Percentiles rank a stretch among this genome's conserved stretches.
Evolutionary conservation across 2,888 invertebrate species (phyloP).

Genomic region (Saturnia pavonia): DNA sequence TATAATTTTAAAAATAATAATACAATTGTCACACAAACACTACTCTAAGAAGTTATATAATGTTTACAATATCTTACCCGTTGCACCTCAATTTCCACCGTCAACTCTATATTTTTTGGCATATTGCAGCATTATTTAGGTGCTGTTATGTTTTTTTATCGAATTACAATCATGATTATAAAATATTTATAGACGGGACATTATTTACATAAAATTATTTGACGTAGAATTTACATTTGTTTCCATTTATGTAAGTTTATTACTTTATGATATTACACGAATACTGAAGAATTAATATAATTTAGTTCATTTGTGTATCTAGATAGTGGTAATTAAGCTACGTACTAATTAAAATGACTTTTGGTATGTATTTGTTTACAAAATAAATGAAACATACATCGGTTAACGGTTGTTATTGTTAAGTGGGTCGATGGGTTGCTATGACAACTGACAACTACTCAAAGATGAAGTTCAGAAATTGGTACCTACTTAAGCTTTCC

Average conservation of each 20-base stretch:
- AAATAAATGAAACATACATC: not conserved
- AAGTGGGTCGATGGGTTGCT: not conserved
- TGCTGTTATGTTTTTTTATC: slow-evolving; percentile 27
- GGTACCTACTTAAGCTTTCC: not conserved
- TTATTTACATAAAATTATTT: not conserved
- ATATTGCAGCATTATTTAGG: slow-evolving; percentile 48
- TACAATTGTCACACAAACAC: too few species aligned
- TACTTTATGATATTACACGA: not conserved
- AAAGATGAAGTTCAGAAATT: not conserved
- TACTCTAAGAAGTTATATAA: too few species aligned
- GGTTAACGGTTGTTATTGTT: not conserved
- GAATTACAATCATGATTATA: not conserved
- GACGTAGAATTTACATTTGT: not conserved
- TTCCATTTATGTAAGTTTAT: not conserved
- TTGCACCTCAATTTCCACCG: slow-evolving; percentile 81
- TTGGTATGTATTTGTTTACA: not conserved
- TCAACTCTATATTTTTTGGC: slow-evolving; percentile 82
- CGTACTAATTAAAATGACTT: not conserved
- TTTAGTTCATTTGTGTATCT: not conserved
- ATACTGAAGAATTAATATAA: not conserved
- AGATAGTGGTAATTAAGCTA: not conserved
- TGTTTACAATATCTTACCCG: slow-evolving; percentile 58
- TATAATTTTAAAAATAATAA: not conserved
- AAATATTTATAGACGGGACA: not conserved
- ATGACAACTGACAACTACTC: not conserved